Percentiles rank a stretch among this genome's conserved stretches.
Conservation (phyloP, 2,113 vertebrate genomes). For the Psittacus erithacus region DNA sequence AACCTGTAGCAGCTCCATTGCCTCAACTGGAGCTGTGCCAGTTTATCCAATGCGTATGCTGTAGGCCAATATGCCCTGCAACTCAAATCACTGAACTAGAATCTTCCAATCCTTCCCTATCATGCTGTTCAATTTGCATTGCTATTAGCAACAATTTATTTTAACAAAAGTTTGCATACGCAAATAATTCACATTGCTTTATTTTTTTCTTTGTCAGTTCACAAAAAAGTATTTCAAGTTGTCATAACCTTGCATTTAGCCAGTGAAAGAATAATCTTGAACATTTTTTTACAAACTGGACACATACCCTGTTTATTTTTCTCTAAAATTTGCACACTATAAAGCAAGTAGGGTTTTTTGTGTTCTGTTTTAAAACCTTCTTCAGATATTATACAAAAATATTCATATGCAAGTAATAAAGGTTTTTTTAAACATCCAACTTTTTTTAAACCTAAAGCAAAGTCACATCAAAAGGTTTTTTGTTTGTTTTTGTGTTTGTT, state of each 20-base stretch:
- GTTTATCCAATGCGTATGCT: not conserved
- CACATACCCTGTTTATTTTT: conserved; percentile 75
- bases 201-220: conserved; percentile 75
- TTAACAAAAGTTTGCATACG: conserved; percentile 69
- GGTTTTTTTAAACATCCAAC: conserved; percentile 69
- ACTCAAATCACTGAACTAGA: not conserved
- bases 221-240: conserved; percentile 70
- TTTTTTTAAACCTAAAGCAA: conserved; percentile 68
- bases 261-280: conserved; percentile 70
- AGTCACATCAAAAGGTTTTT: conserved; percentile 66
- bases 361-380: conserved; percentile 66
- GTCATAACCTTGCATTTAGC: conserved; percentile 73
- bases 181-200: conserved; percentile 77
- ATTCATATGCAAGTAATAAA: conserved; percentile 77
- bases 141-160: not conserved
- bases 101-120: not conserved
- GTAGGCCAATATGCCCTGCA: not conserved
- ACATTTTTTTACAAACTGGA: conserved; percentile 76
- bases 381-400: conserved; percentile 80
- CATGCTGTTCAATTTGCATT: not conserved
- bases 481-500: not conserved
- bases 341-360: conserved; percentile 65
- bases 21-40: not conserved
- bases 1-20: not conserved
- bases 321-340: conserved; percentile 71